These are phyloP conservation scores for Drosophila borborema DNA, from an alignment of 2,888 invertebrate species.

Conservation along the genomic window DNA sequence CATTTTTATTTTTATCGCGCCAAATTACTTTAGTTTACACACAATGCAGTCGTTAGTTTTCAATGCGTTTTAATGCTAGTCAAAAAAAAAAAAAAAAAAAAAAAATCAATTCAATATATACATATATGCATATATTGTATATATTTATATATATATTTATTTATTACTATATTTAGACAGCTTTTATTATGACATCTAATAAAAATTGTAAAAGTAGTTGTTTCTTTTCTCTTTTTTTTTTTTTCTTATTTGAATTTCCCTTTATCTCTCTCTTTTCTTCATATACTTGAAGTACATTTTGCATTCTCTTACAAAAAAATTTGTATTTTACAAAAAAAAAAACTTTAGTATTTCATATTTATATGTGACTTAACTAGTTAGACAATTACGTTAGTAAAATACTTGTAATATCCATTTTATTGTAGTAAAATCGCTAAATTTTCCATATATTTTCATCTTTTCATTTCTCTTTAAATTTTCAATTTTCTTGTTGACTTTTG, in stretches of 20 bases:
- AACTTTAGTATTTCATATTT: slow-evolving; percentile 18
- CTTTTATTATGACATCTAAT: slow-evolving; percentile 43
- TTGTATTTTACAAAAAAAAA: too few species aligned
- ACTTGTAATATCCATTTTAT: slow-evolving; percentile 53
- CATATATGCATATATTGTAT: not conserved
- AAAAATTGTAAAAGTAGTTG: slow-evolving; percentile 41
- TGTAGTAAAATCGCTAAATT: slow-evolving; percentile 65
- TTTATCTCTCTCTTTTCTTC: slow-evolving; percentile 11
- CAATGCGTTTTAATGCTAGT: slow-evolving; percentile 46
- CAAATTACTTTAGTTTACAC: slow-evolving; percentile 57
- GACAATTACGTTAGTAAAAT: slow-evolving; percentile 47
- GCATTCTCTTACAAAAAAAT: slow-evolving; percentile 42
- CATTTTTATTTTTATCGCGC: slow-evolving; percentile 43
- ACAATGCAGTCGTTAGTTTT: slow-evolving; percentile 71
- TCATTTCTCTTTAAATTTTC: not conserved
- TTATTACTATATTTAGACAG: slow-evolving; percentile 14
- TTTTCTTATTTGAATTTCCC: not conserved
- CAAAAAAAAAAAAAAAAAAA: slow-evolving; percentile 30
- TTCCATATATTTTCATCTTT: slow-evolving; percentile 1
- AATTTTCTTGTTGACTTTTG: not conserved
- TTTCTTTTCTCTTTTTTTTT: not conserved
- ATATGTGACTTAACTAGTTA: slow-evolving; percentile 42
- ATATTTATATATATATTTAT: not conserved
- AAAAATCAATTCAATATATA: not conserved
- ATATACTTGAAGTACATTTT: slow-evolving; percentile 47